phyloP scores from a whole-genome alignment of 2,113 vertebrate species.

The Cyanistes caeruleus region DNA sequence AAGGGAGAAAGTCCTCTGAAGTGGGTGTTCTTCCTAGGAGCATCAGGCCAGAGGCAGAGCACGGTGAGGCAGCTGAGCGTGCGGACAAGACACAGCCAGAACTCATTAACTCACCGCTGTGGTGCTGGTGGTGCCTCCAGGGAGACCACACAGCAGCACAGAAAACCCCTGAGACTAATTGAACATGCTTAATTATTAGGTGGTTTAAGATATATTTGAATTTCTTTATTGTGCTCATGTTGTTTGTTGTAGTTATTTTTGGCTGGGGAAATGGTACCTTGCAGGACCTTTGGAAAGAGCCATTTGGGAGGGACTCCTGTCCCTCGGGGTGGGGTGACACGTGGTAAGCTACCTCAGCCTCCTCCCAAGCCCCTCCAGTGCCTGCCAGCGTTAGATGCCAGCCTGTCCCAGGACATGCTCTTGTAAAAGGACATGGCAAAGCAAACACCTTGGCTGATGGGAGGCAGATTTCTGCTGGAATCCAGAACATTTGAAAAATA shows the following conservation, averaged over 20 bases:
- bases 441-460: background rate
- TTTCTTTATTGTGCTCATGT: background rate
- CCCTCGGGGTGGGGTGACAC: background rate
- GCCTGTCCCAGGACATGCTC: background rate
- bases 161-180: constrained; percentile 8
- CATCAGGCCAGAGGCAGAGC: background rate
- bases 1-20: background rate
- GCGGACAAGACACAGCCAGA: constrained; percentile 16
- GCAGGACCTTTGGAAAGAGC: background rate
- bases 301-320: background rate
- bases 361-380: background rate
- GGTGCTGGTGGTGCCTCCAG: constrained; percentile 5
- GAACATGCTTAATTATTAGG: background rate
- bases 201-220: constrained; percentile 7
- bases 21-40: background rate
- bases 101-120: background rate
- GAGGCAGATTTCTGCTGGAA: background rate
- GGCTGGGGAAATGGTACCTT: background rate
- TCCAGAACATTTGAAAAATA: background rate
- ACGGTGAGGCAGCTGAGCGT: background rate
- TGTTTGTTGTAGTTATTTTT: constrained; percentile 19
- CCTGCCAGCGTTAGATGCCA: background rate
- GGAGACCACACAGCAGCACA: constrained; percentile 56
- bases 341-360: accelerated
- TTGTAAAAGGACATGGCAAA: background rate